A percentile compares a stretch with the other conserved stretches of the same genome.
Conservation (phyloP, 2,113 vertebrate species). For the Hypomesus transpacificus region DNA sequence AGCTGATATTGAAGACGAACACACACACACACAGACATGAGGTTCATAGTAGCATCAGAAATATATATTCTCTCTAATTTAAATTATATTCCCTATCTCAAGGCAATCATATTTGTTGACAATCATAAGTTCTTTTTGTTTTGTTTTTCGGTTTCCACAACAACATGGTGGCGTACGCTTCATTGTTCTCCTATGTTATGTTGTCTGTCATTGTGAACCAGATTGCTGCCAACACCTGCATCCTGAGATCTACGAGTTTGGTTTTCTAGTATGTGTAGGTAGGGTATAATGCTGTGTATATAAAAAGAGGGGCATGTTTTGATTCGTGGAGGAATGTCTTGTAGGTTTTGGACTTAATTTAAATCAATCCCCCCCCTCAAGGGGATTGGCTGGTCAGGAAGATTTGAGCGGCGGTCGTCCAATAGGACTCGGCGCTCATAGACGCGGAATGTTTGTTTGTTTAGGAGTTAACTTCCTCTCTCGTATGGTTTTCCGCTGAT, state of each 20-base stretch:
- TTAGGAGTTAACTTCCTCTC: conserved; percentile 59
- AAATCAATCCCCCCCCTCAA: conserved; percentile 44
- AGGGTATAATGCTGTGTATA: conserved; percentile 68
- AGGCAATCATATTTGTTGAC: conserved; percentile 66
- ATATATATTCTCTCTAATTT: conserved; percentile 45
- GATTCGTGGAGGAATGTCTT: neutral
- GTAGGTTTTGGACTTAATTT: conserved; percentile 64
- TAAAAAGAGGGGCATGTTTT: conserved; percentile 47
- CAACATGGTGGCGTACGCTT: conserved; percentile 5
- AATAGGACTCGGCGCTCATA: conserved; percentile 31
- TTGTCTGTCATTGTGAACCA: conserved; percentile 31
- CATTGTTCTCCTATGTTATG: conserved; percentile 18
- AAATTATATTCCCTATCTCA: conserved; percentile 60
- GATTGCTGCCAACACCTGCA: conserved; percentile 51
- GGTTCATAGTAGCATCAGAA: conserved; percentile 61
- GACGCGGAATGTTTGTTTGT: conserved; percentile 63
- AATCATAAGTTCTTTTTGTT: conserved; percentile 62
- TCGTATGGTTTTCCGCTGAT: conserved; percentile 43
- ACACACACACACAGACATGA: conserved; percentile 10
- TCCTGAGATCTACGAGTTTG: conserved; percentile 37
- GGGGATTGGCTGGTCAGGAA: conserved; percentile 42
- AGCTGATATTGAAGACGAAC: conserved; percentile 23
- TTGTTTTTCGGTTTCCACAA: neutral
- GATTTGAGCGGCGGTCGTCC: conserved; percentile 1
- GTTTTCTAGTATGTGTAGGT: conserved; percentile 54